phyloP scores from a whole-genome alignment of 2,113 vertebrate species.

The Carassius carassius region DNA sequence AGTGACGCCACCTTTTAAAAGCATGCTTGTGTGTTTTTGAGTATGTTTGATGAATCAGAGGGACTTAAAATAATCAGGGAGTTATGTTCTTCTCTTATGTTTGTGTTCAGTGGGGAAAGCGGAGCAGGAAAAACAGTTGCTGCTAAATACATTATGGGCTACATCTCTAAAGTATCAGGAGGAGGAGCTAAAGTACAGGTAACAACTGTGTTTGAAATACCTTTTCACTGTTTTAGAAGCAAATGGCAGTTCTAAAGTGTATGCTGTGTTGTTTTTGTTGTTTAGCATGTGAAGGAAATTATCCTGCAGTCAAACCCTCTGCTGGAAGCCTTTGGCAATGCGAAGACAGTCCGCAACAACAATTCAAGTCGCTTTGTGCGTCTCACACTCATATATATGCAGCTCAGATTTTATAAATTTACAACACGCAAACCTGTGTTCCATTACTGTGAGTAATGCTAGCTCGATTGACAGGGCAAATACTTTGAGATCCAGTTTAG shows the following conservation, averaged over 20 bases:
- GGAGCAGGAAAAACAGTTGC: constrained; percentile 97
- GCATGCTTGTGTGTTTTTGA: background rate
- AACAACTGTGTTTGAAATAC: constrained; percentile 14
- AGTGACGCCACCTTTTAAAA: background rate
- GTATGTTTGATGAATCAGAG: background rate
- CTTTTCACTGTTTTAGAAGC: background rate
- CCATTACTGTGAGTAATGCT: background rate
- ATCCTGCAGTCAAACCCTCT: constrained; percentile 83
- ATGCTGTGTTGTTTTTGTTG: background rate
- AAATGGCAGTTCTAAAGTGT: background rate
- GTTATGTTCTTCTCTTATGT: background rate
- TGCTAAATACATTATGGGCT: constrained; percentile 98
- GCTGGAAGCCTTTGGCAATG: constrained; percentile 81
- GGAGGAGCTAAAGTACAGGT: constrained; percentile 97
- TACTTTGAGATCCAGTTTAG: constrained; percentile 99
- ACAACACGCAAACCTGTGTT: background rate
- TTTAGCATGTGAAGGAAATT: constrained; percentile 82
- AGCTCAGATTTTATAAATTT: background rate
- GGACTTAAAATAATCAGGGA: too few species aligned
- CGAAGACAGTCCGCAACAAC: constrained; percentile 83
- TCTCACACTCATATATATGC: constrained; percentile 34
- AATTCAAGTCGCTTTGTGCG: constrained; percentile 84
- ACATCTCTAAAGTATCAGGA: constrained; percentile 97
- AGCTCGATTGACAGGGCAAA: constrained; percentile 82
- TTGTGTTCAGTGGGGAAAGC: constrained; percentile 86